These are phyloP conservation scores for Chrysotoxum bicinctum DNA, from an alignment of 2,888 invertebrate species.

Conservation along the genomic window DNA sequence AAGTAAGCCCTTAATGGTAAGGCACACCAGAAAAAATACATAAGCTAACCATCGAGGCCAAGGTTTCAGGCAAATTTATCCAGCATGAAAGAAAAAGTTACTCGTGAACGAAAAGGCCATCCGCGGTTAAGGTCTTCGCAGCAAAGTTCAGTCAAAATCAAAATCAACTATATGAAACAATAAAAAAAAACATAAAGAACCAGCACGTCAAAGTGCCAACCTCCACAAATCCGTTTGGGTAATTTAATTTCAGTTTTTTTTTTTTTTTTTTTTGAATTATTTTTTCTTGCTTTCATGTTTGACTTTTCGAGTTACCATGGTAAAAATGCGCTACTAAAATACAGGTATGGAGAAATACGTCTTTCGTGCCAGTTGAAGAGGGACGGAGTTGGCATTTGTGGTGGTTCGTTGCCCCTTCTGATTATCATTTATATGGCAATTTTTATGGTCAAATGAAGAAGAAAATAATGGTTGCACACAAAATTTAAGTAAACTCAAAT, in stretches of 20 bases:
- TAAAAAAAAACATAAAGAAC: slow-evolving; percentile 10
- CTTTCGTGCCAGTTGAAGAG: slow-evolving; percentile 14
- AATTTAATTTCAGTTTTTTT: neutral
- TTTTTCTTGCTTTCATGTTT: slow-evolving; percentile 8
- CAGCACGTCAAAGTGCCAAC: slow-evolving; percentile 28
- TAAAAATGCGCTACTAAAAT: neutral
- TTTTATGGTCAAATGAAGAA: slow-evolving; percentile 31
- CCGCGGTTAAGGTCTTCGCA: slow-evolving; percentile 61
- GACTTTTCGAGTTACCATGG: slow-evolving; percentile 55
- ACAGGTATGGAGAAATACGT: neutral
- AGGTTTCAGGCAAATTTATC: slow-evolving; percentile 59
- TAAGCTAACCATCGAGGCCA: slow-evolving; percentile 62
- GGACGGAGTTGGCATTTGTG: neutral
- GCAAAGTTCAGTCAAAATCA: slow-evolving; percentile 24
- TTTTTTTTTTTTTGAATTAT: neutral
- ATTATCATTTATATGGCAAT: slow-evolving; percentile 2
- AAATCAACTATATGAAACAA: neutral
- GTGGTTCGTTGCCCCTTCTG: slow-evolving; percentile 54
- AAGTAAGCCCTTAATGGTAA: neutral
- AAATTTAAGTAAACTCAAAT: slow-evolving; percentile 14
- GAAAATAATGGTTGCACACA: slow-evolving; percentile 32
- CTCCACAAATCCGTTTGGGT: slow-evolving; percentile 35
- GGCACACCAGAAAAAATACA: neutral
- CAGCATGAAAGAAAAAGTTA: slow-evolving; percentile 35
- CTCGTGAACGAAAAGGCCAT: slow-evolving; percentile 52